Evolutionary conservation across 2,797 vertebrate species (phyloP), one percentile per base, ranked within the genome.

Genomic region (Chaenodraco wilsoni): DNA sequence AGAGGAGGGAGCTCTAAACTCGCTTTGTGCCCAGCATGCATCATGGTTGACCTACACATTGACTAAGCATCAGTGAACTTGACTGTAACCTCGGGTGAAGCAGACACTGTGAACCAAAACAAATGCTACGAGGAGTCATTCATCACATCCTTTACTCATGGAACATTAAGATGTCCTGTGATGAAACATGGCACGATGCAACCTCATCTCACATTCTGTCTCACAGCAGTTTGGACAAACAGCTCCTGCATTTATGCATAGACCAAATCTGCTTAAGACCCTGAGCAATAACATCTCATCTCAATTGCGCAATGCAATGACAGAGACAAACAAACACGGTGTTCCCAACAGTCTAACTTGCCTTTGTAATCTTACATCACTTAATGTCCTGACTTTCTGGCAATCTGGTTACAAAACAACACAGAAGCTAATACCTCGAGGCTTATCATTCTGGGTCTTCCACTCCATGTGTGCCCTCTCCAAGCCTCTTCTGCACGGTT

Each of bases 41-140:
- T 88, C 86, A 90, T 68, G 87, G 85, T 72, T 92, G 89, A 92
- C 89, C 88, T 89, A 86, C 84, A 88, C 81, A 86, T 84, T 82
- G 65, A 67, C 69, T 86, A 91, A 89, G 91, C 90, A 88, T 91
- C 82, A 87, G 58, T 85, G 83, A 84, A 78, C 77, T 62, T 57
- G 65, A 77, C 60, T 77, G 50, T 59, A 80, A 78, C 72, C 73
- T 69, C 51, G 68, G 73, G 59, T 72, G 59, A 60, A 69, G 71
- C 55, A 65, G 48, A 88, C 54, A 78, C 64, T 54, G 69, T 45
- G 52, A 83, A 62, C 27, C 40, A 67, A 87, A 86, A 74, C 37
- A 76, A 83, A 84, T 54, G 45, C 41, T 43, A 54, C 9, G 3
- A 31, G 37, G 59, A 41, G 65, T 72, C 58, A 62, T 50, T 66